These are phyloP conservation scores for Rhynchomys soricoides DNA, from an alignment of 2,113 vertebrate genomes.

Conservation along the genomic window DNA sequence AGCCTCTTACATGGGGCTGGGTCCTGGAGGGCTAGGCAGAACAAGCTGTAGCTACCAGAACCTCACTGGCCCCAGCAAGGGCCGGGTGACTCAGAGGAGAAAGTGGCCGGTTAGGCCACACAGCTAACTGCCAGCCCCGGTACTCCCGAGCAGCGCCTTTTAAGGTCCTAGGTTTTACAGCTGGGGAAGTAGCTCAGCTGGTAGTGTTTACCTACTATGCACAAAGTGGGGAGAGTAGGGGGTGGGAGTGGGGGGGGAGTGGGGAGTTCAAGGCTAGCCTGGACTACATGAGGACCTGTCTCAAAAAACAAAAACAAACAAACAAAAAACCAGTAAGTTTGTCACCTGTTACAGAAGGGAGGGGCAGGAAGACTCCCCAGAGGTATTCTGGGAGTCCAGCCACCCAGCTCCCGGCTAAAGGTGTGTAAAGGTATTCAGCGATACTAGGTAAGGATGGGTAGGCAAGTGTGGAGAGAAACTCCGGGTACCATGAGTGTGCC, in stretches of 20 bases:
- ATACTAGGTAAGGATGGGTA: neutral
- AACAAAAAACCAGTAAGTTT: too few relatives aligned
- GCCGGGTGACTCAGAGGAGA: neutral
- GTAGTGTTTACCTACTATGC: neutral
- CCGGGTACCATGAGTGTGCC: neutral
- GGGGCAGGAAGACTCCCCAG: neutral
- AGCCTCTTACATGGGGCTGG: neutral
- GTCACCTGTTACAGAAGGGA: neutral
- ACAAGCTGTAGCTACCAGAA: neutral
- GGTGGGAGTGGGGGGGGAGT: too few relatives aligned
- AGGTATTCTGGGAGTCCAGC: neutral
- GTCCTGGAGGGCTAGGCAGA: too few relatives aligned
- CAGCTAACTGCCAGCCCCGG: neutral
- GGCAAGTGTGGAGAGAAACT: neutral
- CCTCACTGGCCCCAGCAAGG: neutral
- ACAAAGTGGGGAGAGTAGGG: neutral
- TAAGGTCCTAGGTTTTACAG: neutral
- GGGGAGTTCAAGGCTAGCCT: neutral
- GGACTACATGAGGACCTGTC: neutral
- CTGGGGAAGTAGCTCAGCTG: neutral
- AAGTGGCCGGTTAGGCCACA: neutral
- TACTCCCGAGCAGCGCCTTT: neutral
- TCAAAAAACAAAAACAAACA: neutral
- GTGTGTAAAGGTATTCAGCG: fast-evolving
- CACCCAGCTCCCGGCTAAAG: too few relatives aligned